Conservation (phyloP, 2,888 invertebrate species). For the Muscina levida region DNA sequence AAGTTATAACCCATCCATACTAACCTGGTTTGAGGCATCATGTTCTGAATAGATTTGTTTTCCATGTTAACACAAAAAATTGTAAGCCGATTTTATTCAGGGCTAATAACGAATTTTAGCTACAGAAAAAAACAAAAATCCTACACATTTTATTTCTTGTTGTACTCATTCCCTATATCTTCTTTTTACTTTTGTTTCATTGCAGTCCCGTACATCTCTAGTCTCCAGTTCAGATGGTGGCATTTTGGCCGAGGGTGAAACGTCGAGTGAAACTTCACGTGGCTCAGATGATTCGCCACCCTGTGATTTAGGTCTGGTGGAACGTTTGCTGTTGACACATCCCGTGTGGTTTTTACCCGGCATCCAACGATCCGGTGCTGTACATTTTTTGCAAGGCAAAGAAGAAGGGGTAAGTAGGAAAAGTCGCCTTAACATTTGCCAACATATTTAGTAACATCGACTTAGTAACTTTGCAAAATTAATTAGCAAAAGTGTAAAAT, state of each 20-base stretch:
- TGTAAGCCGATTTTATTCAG: slow-evolving; percentile 43
- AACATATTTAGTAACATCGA: slow-evolving; percentile 4
- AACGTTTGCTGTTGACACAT: slow-evolving; percentile 93
- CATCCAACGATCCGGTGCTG: slow-evolving; percentile 94
- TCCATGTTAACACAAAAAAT: slow-evolving; percentile 23
- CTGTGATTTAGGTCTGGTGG: slow-evolving; percentile 91
- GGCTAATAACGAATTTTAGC: slow-evolving; percentile 36
- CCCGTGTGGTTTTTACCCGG: slow-evolving; percentile 98
- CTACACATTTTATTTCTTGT: slow-evolving; percentile 18
- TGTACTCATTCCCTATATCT: slow-evolving; percentile 7
- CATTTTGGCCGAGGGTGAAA: slow-evolving; percentile 82
- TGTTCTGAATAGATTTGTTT: slow-evolving; percentile 30
- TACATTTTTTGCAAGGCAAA: slow-evolving; percentile 95
- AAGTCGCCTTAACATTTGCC: too few species aligned
- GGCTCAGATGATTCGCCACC: slow-evolving; percentile 83
- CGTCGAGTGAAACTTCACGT: slow-evolving; percentile 84
- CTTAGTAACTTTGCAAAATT: slow-evolving; percentile 43
- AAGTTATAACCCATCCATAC: background rate
- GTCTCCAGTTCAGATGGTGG: slow-evolving; percentile 82
- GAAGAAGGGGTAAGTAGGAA: slow-evolving; percentile 90
- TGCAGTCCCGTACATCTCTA: slow-evolving; percentile 79
- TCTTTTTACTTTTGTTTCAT: slow-evolving; percentile 62
- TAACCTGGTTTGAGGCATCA: background rate
- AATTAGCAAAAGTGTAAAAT: slow-evolving; percentile 49
- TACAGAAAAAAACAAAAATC: background rate